These are phyloP conservation scores for Symphodus melops DNA, from an alignment of 2,113 vertebrate species.

Conservation along the genomic window DNA sequence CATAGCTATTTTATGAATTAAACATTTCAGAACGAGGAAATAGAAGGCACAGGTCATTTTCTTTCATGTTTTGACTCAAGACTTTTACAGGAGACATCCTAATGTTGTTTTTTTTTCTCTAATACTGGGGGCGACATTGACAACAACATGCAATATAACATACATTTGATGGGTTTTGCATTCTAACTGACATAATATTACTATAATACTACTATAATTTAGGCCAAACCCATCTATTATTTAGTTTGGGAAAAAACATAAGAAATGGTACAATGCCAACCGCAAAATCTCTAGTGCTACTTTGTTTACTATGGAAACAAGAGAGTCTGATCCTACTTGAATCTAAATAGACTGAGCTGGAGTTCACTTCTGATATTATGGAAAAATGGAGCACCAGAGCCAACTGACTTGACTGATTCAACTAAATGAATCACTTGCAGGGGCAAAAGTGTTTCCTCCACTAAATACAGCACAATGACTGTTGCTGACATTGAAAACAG, in stretches of 20 bases:
- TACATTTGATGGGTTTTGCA: constrained; percentile 50
- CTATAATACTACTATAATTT: constrained; percentile 40
- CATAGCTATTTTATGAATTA: neutral
- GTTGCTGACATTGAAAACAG: constrained; percentile 35
- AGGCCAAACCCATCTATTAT: constrained; percentile 23
- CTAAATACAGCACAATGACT: constrained; percentile 31
- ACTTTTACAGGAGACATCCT: constrained; percentile 35
- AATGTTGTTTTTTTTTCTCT: constrained; percentile 17
- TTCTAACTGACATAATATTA: constrained; percentile 45
- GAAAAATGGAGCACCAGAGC: constrained; percentile 72
- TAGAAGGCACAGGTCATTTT: constrained; percentile 73
- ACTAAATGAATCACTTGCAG: constrained; percentile 32
- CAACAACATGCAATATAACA: constrained; percentile 70
- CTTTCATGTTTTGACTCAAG: constrained; percentile 51
- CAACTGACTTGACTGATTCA: constrained; percentile 58
- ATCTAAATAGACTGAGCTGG: constrained; percentile 28
- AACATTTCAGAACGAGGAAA: constrained; percentile 37
- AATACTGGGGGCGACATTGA: constrained; percentile 54
- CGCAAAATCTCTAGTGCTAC: constrained; percentile 14
- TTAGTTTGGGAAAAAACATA: constrained; percentile 41
- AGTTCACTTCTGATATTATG: constrained; percentile 43
- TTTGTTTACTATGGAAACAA: constrained; percentile 21
- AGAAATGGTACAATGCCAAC: constrained; percentile 2
- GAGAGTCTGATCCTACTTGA: constrained; percentile 10
- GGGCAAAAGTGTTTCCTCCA: constrained; percentile 41